phyloP scores from a whole-genome alignment of 2,888 invertebrate species.

The Nomada ruficornis region DNA sequence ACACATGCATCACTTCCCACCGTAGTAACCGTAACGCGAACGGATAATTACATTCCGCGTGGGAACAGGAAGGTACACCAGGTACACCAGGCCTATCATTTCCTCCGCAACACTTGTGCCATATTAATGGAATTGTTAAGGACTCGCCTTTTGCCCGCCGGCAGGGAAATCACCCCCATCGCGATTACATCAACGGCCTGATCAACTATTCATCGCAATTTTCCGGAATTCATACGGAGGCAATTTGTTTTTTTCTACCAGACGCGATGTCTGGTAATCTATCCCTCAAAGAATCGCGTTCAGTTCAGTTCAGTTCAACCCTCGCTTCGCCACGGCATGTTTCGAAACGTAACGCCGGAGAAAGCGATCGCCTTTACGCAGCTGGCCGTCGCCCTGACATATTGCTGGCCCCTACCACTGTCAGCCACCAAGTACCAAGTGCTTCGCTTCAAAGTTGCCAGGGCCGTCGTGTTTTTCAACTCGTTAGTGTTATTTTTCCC shows the following conservation, averaged over 20 bases:
- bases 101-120: neutral
- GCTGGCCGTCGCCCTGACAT: conserved; percentile 31
- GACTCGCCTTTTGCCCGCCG: no score
- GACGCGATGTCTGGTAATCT: no score
- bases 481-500: conserved; percentile 32
- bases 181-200: neutral
- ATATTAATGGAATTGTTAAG: neutral
- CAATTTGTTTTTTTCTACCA: neutral
- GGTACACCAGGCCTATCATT: neutral
- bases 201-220: neutral
- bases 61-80: neutral
- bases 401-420: conserved; percentile 60
- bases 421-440: conserved; percentile 37
- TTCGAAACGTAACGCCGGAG: conserved; percentile 38
- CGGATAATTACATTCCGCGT: neutral
- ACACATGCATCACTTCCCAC: neutral
- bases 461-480: conserved; percentile 36
- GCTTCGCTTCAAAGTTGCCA: conserved; percentile 40
- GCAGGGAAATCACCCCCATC: neutral
- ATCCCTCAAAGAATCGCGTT: neutral
- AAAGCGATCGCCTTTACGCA: conserved; percentile 49
- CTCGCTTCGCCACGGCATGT: neutral
- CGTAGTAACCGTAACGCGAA: neutral
- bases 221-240: neutral
- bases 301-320: no score